These are phyloP conservation scores for Eremobia ochroleuca DNA, from an alignment of 2,888 invertebrate genomes.

Conservation along the genomic window DNA sequence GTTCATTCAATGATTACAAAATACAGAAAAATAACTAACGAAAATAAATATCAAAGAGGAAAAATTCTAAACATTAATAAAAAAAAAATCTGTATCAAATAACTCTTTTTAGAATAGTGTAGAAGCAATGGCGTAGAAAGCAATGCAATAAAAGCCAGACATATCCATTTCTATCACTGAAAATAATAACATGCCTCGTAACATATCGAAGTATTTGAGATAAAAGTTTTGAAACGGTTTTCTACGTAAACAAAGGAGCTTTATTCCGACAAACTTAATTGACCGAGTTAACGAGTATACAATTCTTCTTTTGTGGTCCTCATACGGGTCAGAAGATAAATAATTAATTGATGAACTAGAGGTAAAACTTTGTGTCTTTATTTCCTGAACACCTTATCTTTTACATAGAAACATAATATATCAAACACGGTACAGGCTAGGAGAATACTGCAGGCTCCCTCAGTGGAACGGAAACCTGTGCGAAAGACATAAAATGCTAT, in stretches of 20 bases:
- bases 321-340: too few relatives aligned
- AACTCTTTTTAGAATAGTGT: not conserved
- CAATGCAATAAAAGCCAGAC: not conserved
- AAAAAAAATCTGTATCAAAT: not conserved
- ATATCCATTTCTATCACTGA: not conserved
- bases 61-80: not conserved
- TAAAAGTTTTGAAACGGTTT: not conserved
- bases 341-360: too few relatives aligned
- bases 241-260: not conserved
- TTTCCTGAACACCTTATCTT: too few relatives aligned
- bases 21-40: not conserved
- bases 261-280: not conserved
- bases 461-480: too few relatives aligned
- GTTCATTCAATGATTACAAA: not conserved
- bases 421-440: too few relatives aligned
- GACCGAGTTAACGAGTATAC: not conserved
- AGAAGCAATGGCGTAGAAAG: not conserved
- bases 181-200: not conserved
- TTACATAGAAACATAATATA: too few relatives aligned
- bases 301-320: too few relatives aligned
- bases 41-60: not conserved
- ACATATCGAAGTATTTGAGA: not conserved
- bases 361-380: too few relatives aligned
- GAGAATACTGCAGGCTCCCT: too few relatives aligned
- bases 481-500: too few relatives aligned